These are phyloP conservation scores for Caenorhabditis elegans DNA, from an alignment of 1,140 invertebrate genomes.

Conservation along the genomic window WBcel235 BX284605.5:12663501-12664000, in stretches of 20 bases:
- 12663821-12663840: no score
- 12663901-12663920: no score
- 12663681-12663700: background rate
- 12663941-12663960: no score
- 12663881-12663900: no score
- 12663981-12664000: no score
- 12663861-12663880: no score
- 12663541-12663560: background rate
- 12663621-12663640: constrained; percentile 8
- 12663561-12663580: background rate
- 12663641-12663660: background rate
- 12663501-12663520: background rate
- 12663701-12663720: background rate
- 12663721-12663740: background rate
- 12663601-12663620: constrained; percentile 23
- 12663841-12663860: no score
- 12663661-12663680: background rate
- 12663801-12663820: no score
- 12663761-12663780: background rate
- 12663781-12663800: no score
- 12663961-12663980: no score
- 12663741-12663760: constrained; percentile 4
- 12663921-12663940: no score
- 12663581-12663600: background rate
- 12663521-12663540: background rate